Evolutionary conservation across 2,888 invertebrate species (phyloP).

Genomic region (Drosophila falleni): DNA sequence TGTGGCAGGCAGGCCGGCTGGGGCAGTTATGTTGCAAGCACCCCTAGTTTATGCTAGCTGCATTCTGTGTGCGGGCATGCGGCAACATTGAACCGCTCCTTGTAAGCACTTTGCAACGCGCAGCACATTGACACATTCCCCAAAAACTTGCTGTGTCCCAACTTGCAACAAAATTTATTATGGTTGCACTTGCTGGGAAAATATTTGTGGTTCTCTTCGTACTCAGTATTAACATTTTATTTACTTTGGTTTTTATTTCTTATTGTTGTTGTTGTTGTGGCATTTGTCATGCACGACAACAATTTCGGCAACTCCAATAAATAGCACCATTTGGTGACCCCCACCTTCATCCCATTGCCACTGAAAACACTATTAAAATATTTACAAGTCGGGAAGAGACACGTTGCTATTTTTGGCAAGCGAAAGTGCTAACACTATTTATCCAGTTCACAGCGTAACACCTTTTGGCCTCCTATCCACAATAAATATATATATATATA

Average conservation of each 20-base stretch:
- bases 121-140: conserved; percentile 55
- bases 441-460: conserved; percentile 42
- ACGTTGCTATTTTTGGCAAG: conserved; percentile 20
- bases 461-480: conserved; percentile 26
- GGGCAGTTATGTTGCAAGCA: conserved; percentile 35
- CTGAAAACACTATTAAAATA: conserved; percentile 4
- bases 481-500: background rate
- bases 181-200: conserved; percentile 59
- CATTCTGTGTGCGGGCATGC: conserved; percentile 60
- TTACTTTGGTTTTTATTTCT: conserved; percentile 29
- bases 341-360: background rate
- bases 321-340: conserved; percentile 8
- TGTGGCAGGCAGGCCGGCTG: conserved; percentile 15
- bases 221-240: conserved; percentile 61
- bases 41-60: conserved; percentile 62
- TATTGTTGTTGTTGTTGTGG: conserved; percentile 36
- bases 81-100: conserved; percentile 48
- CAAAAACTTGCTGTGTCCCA: conserved; percentile 17
- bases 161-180: conserved; percentile 57
- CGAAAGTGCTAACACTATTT: conserved; percentile 22
- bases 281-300: conserved; percentile 31
- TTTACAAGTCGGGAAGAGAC: conserved; percentile 15
- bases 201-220: conserved; percentile 50
- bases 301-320: conserved; percentile 17
- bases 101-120: conserved; percentile 22